Base-by-base conservation (phyloP, 1,140 invertebrate species). In the Drosophila kepulauana region DNA sequence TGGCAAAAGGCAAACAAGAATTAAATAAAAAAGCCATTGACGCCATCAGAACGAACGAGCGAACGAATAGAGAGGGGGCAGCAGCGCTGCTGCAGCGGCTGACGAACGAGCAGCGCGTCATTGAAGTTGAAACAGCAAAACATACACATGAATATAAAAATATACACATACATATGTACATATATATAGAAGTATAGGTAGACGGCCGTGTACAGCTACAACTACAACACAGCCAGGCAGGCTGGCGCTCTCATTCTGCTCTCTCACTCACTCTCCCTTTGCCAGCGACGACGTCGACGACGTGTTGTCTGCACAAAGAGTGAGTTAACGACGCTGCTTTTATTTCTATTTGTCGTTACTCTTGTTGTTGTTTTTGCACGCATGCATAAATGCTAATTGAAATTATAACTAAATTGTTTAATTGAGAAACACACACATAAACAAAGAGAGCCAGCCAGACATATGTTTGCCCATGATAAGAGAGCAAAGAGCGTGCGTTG, bases 1-100 rank as follows among this genome's bases (percentile, higher is more conserved):
- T 75, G 73, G 66, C 66, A 75, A 75, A 75, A 71, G 61, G 54
- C 73, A 75, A 75, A 75, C 62, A 66, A 76, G 69, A 59, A 65
- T 72, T 75, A 43, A 49, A 76, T 72, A 76, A 76, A 76, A 76
- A 76, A 61, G 68, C 41, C 66, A 72, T 62, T 76, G 61, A 71
- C 62, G 73, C 71, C 56, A 64, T 38, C 49, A 16, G 38, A 20
- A 46, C 65, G 20, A 25, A 25, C 8, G 15, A 43, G 7, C 20
- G 20, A 20, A 2, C 16, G 16, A 20, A 20, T 1, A 25, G 20
- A 25, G 8, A 38, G 35, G 35, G 7, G 10, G 35, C 30, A 54
- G 41, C 52, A 57, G 64, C 59, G 61, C 46, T 70, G 72, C 72
- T 70, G 51, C 66, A 74, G 64, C 71, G 56, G 38, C 52, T 16